These are phyloP conservation scores for Anagrus nilaparvatae DNA, from an alignment of 1,140 invertebrate genomes.

Conservation along the genomic window DNA sequence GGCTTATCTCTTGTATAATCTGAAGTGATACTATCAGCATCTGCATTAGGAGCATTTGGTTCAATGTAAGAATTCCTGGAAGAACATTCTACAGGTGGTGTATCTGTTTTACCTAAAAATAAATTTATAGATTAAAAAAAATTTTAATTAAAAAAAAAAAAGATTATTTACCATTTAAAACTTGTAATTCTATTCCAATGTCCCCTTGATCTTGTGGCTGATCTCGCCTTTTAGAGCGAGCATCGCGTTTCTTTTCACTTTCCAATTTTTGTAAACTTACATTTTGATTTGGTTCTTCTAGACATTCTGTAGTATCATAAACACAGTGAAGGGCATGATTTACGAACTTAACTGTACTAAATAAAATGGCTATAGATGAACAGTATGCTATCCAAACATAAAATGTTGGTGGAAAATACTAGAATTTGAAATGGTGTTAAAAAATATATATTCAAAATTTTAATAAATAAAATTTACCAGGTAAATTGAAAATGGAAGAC, in stretches of 20 bases:
- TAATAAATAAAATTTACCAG: constrained; percentile 59
- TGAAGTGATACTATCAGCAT: constrained; percentile 41
- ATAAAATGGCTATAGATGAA: constrained; percentile 66
- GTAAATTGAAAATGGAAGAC: constrained; percentile 85
- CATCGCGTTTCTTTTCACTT: constrained; percentile 33
- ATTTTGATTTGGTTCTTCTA: constrained; percentile 48
- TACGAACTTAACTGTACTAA: constrained; percentile 74
- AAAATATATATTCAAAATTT: constrained; percentile 9
- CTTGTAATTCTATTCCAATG: constrained; percentile 71
- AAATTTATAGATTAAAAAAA: constrained; percentile 3
- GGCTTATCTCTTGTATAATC: constrained; percentile 40
- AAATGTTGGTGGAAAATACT: constrained; percentile 80
- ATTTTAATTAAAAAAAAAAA: constrained; percentile 5
- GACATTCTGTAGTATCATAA: constrained; percentile 89
- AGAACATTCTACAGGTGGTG: constrained; percentile 48
- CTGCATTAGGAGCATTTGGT: constrained; percentile 34
- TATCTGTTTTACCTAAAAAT: constrained; percentile 41
- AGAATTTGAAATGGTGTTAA: constrained; percentile 30
- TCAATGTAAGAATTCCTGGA: constrained; percentile 50
- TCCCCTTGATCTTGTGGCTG: constrained; percentile 34
- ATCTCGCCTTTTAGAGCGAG: constrained; percentile 31
- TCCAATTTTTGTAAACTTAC: constrained; percentile 35
- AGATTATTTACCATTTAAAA: constrained; percentile 45
- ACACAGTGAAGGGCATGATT: constrained; percentile 90
- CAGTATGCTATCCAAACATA: constrained; percentile 84